A percentile compares a stretch with the other conserved stretches of the same genome.
Conservation (phyloP, 2,113 vertebrate genomes). For the Hemicordylus capensis region DNA sequence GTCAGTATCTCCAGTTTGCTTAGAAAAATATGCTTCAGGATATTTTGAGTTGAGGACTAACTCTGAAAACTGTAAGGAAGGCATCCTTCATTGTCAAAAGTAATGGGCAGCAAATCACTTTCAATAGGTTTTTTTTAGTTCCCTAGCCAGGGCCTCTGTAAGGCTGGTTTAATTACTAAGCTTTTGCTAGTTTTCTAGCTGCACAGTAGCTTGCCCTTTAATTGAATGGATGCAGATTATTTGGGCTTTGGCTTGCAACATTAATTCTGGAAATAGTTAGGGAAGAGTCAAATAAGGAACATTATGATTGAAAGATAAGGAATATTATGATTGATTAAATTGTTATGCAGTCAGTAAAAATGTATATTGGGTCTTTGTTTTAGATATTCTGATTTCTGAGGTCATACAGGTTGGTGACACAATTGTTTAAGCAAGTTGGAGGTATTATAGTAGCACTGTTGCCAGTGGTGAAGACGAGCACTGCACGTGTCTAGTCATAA, state of each 20-base stretch:
- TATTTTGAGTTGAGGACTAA: not conserved
- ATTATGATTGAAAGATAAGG: fast-evolving
- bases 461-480: no score
- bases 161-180: constrained; percentile 5
- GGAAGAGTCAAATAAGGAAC: not conserved
- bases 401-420: not conserved
- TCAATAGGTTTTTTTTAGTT: constrained; percentile 18
- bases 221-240: not conserved
- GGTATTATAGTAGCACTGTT: not conserved
- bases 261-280: not conserved
- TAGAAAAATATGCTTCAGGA: not conserved
- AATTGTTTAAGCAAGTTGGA: not conserved
- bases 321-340: not conserved
- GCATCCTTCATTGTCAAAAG: constrained; percentile 14
- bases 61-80: not conserved
- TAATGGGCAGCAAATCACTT: constrained; percentile 38
- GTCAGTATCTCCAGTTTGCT: not conserved
- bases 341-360: not conserved
- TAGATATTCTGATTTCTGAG: not conserved
- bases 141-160: constrained; percentile 33
- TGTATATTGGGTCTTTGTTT: not conserved
- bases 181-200: constrained; percentile 17
- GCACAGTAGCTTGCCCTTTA: fast-evolving
- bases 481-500: not conserved
- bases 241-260: not conserved